Base-by-base conservation (phyloP, 2,113 vertebrate genomes). In the Apeltes quadracus region DNA sequence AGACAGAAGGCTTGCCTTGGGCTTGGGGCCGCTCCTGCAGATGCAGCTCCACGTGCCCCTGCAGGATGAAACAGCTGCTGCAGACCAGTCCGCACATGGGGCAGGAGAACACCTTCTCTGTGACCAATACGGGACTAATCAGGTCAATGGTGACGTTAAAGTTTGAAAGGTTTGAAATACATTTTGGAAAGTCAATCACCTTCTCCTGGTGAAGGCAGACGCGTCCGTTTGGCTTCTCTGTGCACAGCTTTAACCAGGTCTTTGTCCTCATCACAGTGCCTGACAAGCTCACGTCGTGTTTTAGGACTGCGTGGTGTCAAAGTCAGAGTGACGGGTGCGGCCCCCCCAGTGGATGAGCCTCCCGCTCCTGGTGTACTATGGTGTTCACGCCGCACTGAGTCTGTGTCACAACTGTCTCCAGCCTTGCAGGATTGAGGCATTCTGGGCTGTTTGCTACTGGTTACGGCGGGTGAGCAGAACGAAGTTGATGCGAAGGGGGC, bases 71-170 rank as follows among this genome's bases (percentile, higher is more conserved):
- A 13, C 61, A 20, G 68, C 89, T 87, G 61, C 62, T 86, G 78
- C 83, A 97, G 29, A 94, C 87, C 66, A 96, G 92, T 11, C 84
- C 74, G 84, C 97, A 98, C 90, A 98, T 87, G 14, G 97, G 96
- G 75, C 97, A 98, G n/a, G 94, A 86, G 76, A 94, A 95, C 0
- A 84, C 68, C 29, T 84, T 82, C 32, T 93, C 92, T 94, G 76
- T 1, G 72, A 84, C 5, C 75, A 39, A 75, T 1, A 57, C 16
- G 48, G 2, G 20, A 68, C 25, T 41, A 34, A 59, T 58, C 11
- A 23, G 32, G 27, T 15, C n/a, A 10, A 22, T 2, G 1, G 5
- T 7, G 8, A 53, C 8, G 54, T 23, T 29, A 18, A 20, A 15
- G 11, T 34, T 48, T 53, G 6, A 34, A 18, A 20, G 12, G 11